Evolutionary conservation across 2,888 invertebrate genomes (phyloP), one percentile per base, ranked within the genome.

Genomic region (Julus scanicus): DNA sequence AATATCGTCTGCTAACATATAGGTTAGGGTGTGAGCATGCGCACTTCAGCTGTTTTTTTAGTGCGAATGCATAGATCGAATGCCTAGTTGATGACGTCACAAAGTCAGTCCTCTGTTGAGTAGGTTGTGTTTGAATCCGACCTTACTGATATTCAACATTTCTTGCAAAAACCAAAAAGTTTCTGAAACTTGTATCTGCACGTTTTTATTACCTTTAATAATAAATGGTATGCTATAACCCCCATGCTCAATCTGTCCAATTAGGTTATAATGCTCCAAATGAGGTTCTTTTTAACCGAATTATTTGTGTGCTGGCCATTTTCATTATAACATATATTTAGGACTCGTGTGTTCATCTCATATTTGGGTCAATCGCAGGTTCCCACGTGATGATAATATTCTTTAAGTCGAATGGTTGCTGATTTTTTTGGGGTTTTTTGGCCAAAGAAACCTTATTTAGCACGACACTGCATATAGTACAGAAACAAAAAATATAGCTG

Each of bases 331-430:
- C 29, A 9, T 20, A 8, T 6, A 71, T 71, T 71, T 71, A 71
- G 71, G 63, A 3, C 63, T 63, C n/a, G 63, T 63, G 63, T n/a
- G 63, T 63, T 63, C 53, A 17, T 57, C 57, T 57, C 57, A 71
- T 29, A 29, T 71, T 71, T 71, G 29, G 71, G 71, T 71, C 71
- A 71, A 5, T n/a, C 29, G 8, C 71, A 2, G 29, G 71, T 71
- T 71, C 71, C 71, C 71, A 71, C 71, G 17, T n/a, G 29, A 20
- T 71, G 17, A 5, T 71, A 29, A 20, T 71, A n/a, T 71, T 71
- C 71, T 29, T 29, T n/a, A 29, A n/a, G 29, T 6, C n/a, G n/a
- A n/a, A 20, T n/a, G n/a, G n/a, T n/a, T n/a, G n/a, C n/a, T n/a
- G n/a, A n/a, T n/a, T n/a, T n/a, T n/a, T n/a, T n/a, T n/a, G 1